A percentile compares a stretch with the other conserved stretches of the same genome.
These are phyloP conservation scores for Portevinia maculata DNA, from an alignment of 2,888 invertebrate genomes.

Conservation along the genomic window DNA sequence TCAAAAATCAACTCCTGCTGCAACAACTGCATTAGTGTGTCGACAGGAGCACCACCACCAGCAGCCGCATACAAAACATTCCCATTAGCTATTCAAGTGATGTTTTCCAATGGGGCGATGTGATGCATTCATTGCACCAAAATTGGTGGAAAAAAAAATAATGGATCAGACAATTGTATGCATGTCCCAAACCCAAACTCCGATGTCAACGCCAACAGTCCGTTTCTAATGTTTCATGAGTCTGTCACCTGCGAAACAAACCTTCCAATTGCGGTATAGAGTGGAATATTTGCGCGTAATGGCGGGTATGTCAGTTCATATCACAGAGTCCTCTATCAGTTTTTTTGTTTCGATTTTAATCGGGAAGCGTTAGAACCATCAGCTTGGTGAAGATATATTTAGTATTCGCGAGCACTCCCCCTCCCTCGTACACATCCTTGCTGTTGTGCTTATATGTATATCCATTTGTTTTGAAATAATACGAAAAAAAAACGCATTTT, in stretches of 20 bases:
- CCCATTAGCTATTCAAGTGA: slow-evolving; percentile 64
- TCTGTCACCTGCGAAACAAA: slow-evolving; percentile 41
- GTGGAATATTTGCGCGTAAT: slow-evolving; percentile 18
- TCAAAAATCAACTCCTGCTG: slow-evolving; percentile 44
- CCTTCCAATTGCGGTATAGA: slow-evolving; percentile 3
- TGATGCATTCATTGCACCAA: slow-evolving; percentile 58
- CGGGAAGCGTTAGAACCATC: slow-evolving; percentile 15
- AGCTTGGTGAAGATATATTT: slow-evolving; percentile 40
- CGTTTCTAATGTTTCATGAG: slow-evolving; percentile 33
- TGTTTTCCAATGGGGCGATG: slow-evolving; percentile 34
- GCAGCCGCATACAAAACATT: slow-evolving; percentile 17
- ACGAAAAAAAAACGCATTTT: slow-evolving; percentile 21
- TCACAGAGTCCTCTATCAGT: slow-evolving; percentile 21
- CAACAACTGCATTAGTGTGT: slow-evolving; percentile 9
- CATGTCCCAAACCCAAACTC: slow-evolving; percentile 1
- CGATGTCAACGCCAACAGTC: too few species aligned
- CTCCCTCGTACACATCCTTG: neutral
- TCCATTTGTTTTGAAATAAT: slow-evolving; percentile 18
- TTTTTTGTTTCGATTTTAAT: slow-evolving; percentile 7
- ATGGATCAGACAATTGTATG: slow-evolving; percentile 47
- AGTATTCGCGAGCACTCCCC: slow-evolving; percentile 19
- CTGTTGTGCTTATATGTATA: neutral
- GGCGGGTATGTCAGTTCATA: slow-evolving; percentile 42
- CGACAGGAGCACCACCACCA: neutral
- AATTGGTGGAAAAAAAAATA: slow-evolving; percentile 20